These are phyloP conservation scores for Rhinophrynus dorsalis DNA, from an alignment of 2,797 vertebrate species.

Conservation along the genomic window DNA sequence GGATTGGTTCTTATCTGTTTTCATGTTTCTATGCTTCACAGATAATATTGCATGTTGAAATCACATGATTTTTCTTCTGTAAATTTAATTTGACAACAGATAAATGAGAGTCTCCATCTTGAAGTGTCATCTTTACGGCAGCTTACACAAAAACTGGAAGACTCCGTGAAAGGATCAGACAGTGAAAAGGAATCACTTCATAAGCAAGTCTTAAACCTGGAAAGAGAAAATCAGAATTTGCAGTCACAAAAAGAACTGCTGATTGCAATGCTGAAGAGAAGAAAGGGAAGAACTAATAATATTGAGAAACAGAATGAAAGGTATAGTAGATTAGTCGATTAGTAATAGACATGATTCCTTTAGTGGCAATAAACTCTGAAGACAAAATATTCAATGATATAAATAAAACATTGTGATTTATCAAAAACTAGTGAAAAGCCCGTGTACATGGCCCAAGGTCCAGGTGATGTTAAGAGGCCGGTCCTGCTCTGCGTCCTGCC, in stretches of 20 bases:
- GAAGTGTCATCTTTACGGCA: slow-evolving; percentile 29
- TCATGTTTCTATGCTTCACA: no score
- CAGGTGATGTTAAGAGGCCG: no score
- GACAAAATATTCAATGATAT: no score
- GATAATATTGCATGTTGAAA: no score
- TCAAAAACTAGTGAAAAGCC: no score
- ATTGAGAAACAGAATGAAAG: not conserved
- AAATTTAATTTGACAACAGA: slow-evolving; percentile 21
- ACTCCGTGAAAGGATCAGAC: slow-evolving; percentile 1
- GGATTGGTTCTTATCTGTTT: no score
- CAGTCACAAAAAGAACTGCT: slow-evolving; percentile 35
- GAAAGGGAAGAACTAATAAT: not conserved
- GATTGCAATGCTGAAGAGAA: slow-evolving; percentile 15
- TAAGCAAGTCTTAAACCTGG: slow-evolving; percentile 9
- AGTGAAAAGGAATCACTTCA: slow-evolving; percentile 26
- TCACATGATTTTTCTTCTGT: no score
- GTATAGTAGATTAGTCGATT: not conserved
- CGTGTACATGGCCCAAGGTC: no score
- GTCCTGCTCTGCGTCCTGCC: no score
- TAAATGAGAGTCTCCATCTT: slow-evolving; percentile 35
- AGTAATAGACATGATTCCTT: no score
- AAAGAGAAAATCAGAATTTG: slow-evolving; percentile 29
- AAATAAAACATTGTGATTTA: no score
- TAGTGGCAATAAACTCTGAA: no score
- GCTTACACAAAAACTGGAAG: slow-evolving; percentile 7